Base-by-base conservation (phyloP, 2,113 vertebrate species). In the Carollia perspicillata region DNA sequence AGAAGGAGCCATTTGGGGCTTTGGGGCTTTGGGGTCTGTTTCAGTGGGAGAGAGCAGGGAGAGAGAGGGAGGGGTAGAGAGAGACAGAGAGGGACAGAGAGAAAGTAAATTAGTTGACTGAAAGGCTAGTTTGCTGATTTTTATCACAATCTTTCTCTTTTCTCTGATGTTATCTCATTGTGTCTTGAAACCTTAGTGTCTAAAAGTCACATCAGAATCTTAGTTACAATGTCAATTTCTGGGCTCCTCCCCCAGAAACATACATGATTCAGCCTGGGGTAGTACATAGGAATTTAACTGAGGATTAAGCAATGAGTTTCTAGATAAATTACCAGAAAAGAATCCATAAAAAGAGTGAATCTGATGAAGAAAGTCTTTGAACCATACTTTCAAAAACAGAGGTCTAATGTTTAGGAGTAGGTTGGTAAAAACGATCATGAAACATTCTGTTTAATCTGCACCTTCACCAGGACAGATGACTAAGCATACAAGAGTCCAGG, bases 51-150 rank as follows among this genome's bases (percentile, higher is more conserved):
- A 17, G 26, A 8, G 13, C 0, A 5, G 14, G 71, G 6, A 11
- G 42, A 6, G 37, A 3, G 13, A 3, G 13, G 6, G 37, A 7
- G 7, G 37, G 7, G 4, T 1, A 28, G 7, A 49, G 8, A 20
- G 1, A 40, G 68, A 40, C 18, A 35, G n/a, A 18, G 17, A 68
- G n/a, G 8, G 69, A 14, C 4, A 16, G 63, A 65, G 63, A 75
- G 4, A 28, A 49, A 49, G 17, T 30, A 33, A 75, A 18, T 66
- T 17, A 66, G 63, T 66, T n/a, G 60, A 11, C 1, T 8, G 7
- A 44, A 74, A 47, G 42, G 13, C 72, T 49, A 65, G 11, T 18
- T 79, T 47, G 35, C 20, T 93, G 18, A 28, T 26, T 83, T 86
- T 55, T 18, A 18, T 44, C 3, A 10, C 1, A 42, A 51, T 58